A percentile compares a stretch with the other conserved stretches of the same genome.
Evolutionary conservation across 2,888 invertebrate species (phyloP).

Genomic region (Pyrocoelia pectoralis): DNA sequence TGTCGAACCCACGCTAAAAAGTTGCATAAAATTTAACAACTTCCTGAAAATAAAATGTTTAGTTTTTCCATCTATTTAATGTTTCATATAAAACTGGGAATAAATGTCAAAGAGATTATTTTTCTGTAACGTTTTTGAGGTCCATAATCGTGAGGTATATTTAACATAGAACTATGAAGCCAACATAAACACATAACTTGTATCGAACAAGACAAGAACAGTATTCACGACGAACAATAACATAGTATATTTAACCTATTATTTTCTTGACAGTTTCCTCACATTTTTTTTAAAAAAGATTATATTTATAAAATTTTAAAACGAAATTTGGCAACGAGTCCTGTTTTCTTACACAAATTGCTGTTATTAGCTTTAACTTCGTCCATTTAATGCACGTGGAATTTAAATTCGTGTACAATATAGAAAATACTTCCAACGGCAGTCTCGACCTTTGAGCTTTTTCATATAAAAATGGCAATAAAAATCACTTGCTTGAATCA

Average conservation of each 20-base stretch:
- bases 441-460: conserved; percentile 28
- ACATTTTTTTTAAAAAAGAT: conserved; percentile 23
- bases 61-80: conserved; percentile 27
- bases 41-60: conserved; percentile 27
- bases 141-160: conserved; percentile 37
- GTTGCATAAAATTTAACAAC: conserved; percentile 30
- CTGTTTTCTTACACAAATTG: conserved; percentile 23
- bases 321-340: conserved; percentile 32
- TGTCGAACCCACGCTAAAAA: conserved; percentile 22
- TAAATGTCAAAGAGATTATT: conserved; percentile 39
- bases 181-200: conserved; percentile 42
- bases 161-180: conserved; percentile 37
- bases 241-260: conserved; percentile 37
- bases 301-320: conserved; percentile 35
- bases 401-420: background rate
- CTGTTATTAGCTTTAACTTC: conserved; percentile 2
- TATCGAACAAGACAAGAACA: conserved; percentile 41
- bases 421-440: background rate
- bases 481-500: conserved; percentile 59
- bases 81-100: conserved; percentile 32
- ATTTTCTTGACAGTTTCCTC: conserved; percentile 35
- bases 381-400: background rate
- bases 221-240: conserved; percentile 41
- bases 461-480: conserved; percentile 49
- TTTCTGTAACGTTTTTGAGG: conserved; percentile 33